Conservation (phyloP, 2,113 vertebrate genomes). For the Nothoprocta perdicaria region DNA sequence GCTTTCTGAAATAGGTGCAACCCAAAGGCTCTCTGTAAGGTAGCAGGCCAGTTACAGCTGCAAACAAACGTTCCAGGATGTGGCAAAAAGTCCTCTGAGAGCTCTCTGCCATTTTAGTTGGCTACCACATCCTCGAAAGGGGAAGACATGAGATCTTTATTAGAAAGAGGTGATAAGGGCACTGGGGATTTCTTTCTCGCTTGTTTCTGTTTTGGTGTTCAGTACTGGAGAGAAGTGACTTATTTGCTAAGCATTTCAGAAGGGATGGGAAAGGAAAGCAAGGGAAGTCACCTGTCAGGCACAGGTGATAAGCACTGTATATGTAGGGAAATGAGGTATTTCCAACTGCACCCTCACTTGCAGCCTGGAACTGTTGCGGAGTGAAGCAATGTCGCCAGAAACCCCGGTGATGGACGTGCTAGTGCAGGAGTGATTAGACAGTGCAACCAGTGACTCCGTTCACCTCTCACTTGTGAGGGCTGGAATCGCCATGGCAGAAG, state of each 20-base stretch:
- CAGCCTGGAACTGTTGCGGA: neutral
- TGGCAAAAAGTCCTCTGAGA: neutral
- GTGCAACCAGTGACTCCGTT: neutral
- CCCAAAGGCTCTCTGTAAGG: neutral
- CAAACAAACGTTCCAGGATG: neutral
- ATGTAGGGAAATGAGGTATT: neutral
- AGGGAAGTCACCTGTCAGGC: too few species aligned
- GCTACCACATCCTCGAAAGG: neutral
- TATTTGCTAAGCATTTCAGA: neutral
- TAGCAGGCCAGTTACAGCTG: neutral
- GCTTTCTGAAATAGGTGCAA: neutral
- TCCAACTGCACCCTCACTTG: neutral
- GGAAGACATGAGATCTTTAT: neutral
- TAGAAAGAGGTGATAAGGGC: neutral
- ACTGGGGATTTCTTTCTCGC: neutral
- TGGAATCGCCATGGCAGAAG: neutral
- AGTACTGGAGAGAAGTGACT: neutral
- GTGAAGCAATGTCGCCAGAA: neutral
- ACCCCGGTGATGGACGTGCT: accelerated
- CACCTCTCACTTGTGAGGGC: neutral
- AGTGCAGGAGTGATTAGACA: neutral
- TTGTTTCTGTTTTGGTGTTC: neutral
- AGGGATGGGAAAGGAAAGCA: accelerated
- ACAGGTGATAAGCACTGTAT: too few species aligned
- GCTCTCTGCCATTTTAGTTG: neutral